These are phyloP conservation scores for Mythimna ferrago DNA, from an alignment of 2,888 invertebrate species.

Conservation along the genomic window DNA sequence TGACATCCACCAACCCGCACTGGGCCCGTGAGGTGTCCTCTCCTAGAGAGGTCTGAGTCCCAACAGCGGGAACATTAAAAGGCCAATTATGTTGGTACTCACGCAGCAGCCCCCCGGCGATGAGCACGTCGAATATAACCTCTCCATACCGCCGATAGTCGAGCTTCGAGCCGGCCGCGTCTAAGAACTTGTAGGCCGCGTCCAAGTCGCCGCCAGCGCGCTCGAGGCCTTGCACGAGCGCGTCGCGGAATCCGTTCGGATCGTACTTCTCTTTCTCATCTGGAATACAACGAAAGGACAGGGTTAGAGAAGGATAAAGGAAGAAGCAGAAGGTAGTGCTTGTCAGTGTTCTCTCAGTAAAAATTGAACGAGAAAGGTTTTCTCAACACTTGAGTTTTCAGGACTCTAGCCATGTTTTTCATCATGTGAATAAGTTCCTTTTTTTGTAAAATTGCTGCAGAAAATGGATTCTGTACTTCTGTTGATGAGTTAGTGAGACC, in stretches of 20 bases:
- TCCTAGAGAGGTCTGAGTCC: no score
- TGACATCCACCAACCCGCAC: no score
- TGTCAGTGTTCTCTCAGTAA: constrained; percentile 64
- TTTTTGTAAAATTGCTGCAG: no score
- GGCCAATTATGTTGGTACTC: constrained; percentile 70
- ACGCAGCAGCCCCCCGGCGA: constrained; percentile 98
- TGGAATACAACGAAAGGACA: constrained; percentile 75
- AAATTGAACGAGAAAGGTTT: constrained; percentile 86
- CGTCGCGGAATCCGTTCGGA: constrained; percentile 99
- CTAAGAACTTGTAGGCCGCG: constrained; percentile 98
- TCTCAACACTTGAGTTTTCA: constrained; percentile 83
- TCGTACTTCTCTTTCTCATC: constrained; percentile 99
- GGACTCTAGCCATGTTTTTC: constrained; percentile 89
- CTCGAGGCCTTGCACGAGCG: constrained; percentile 98
- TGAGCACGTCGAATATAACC: constrained; percentile 99
- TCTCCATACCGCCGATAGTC: constrained; percentile 99
- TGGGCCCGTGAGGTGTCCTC: no score
- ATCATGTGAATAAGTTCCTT: constrained; percentile 72
- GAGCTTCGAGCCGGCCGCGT: constrained; percentile 98
- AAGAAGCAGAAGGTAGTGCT: not conserved
- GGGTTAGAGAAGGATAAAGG: not conserved
- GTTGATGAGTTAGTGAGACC: no score
- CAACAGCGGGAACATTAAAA: no score
- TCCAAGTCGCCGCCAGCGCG: constrained; percentile 98
- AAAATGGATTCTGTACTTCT: no score